Base-by-base conservation (phyloP, 2,113 vertebrate genomes). In the Peromyscus polionotus region DNA sequence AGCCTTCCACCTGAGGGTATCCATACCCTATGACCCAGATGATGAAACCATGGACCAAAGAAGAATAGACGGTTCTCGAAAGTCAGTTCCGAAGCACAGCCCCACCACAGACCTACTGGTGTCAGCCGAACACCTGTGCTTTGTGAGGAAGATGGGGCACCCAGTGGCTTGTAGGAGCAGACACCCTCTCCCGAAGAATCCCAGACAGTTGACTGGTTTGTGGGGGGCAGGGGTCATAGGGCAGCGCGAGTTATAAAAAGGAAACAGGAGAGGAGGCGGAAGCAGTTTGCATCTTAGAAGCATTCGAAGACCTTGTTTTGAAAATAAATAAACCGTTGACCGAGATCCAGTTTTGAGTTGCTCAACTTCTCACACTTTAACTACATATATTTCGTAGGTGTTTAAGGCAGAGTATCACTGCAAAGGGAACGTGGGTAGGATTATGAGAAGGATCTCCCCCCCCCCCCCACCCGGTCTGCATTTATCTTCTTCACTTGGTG, bases 271-370 rank as follows among this genome's bases (percentile, higher is more conserved):
- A 42, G 39, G 24, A 11, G 80, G 26, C 22, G 45, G 59, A 91
- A 51, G 22, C 61, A 54, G 83, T 83, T 93, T 89, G 68, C 36
- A 76, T 68, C 51, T 94, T 33, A 76, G 68, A 92, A 90, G 86
- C 90, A 88, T 67, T 83, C 68, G 75, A 95, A 93, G 88, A 73
- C 39, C 19, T 95, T 83, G 63, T 75, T 88, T 87, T 42, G 17
- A 39, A 88, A 75, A 59, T n/a, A 81, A 91, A 70, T 33, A 92
- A 45, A 54, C 70, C 48, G 61, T 6, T 20, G 48, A 33, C 65
- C 88, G 70, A 87, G 39, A 93, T 36, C 65, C 81, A 63, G 33
- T 61, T 94, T 90, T 72, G 42, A 95, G 73, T 92, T 85, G 22
- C 63, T 72, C 48, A 33, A 45, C 19, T 67, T 94, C 88, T 48